phyloP scores from a whole-genome alignment of 2,113 vertebrate genomes.

The Penelope pileata region DNA sequence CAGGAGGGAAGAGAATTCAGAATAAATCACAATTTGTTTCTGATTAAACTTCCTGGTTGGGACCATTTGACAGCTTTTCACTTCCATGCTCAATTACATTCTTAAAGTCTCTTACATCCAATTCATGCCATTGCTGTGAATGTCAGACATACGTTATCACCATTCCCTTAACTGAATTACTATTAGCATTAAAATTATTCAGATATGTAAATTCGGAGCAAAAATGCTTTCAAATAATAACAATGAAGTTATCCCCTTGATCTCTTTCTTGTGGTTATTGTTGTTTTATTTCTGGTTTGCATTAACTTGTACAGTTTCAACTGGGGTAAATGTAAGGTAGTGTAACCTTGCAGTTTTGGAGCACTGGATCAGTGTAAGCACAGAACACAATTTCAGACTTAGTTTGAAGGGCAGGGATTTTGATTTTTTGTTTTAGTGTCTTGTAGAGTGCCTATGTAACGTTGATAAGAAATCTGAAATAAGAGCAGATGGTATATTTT shows the following conservation, averaged over 20 bases:
- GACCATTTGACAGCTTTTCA: not conserved
- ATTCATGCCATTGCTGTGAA: not conserved
- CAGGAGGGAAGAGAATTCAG: constrained; percentile 37
- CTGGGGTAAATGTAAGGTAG: not conserved
- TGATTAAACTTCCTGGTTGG: constrained; percentile 29
- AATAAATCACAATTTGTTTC: constrained; percentile 39
- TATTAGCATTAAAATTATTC: not conserved
- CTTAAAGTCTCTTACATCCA: not conserved
- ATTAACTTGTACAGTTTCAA: not conserved
- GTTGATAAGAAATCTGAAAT: not conserved
- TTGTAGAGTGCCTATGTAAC: not conserved
- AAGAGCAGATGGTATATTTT: not conserved
- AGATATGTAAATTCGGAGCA: not conserved
- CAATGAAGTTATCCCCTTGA: not conserved
- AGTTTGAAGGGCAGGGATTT: not conserved
- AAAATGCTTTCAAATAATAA: not conserved
- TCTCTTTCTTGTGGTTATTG: not conserved
- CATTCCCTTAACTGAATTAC: not conserved
- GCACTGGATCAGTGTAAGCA: not conserved
- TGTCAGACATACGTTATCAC: not conserved
- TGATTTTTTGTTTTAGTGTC: not conserved
- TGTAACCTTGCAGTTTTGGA: not conserved
- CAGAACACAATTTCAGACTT: not conserved
- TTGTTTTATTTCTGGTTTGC: not conserved
- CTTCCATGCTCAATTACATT: not conserved